Evolutionary conservation across 2,888 invertebrate genomes (phyloP).

Genomic region (Drosophila infuscata): DNA sequence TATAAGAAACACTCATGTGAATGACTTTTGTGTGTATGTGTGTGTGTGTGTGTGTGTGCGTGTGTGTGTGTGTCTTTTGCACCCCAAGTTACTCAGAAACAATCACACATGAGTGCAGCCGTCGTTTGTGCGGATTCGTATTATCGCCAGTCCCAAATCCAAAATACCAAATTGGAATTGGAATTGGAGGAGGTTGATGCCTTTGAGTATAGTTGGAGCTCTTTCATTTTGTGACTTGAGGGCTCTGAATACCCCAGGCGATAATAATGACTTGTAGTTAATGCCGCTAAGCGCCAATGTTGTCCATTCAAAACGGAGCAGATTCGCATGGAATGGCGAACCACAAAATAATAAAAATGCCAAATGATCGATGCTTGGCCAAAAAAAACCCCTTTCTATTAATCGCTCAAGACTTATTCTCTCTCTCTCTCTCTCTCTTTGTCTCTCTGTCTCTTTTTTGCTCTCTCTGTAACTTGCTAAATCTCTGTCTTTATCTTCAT

Average conservation of each 20-base stretch:
- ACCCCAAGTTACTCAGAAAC: constrained; percentile 50
- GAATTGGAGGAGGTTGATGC: constrained; percentile 33
- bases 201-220: constrained; percentile 42
- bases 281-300: constrained; percentile 62
- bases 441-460: not conserved
- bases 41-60: constrained; percentile 8
- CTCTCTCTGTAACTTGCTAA: not conserved
- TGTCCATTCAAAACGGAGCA: constrained; percentile 25
- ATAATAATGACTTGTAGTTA: constrained; percentile 77
- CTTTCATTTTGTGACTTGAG: constrained; percentile 40
- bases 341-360: constrained; percentile 9
- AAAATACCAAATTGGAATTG: constrained; percentile 74
- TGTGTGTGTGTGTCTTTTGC: constrained; percentile 20
- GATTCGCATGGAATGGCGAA: constrained; percentile 4
- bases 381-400: constrained; percentile 47
- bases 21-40: constrained; percentile 10
- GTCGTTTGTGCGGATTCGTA: constrained; percentile 50
- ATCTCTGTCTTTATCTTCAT: not conserved
- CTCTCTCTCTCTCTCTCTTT: not conserved
- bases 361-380: constrained; percentile 48
- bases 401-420: constrained; percentile 24
- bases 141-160: constrained; percentile 57
- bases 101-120: constrained; percentile 73
- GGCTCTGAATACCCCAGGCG: constrained; percentile 65
- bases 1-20: constrained; percentile 33